Percentiles rank a stretch among this genome's conserved stretches.
phyloP scores from a whole-genome alignment of 92 coral and sea anemone species.

The Meandrina meandrites region DNA sequence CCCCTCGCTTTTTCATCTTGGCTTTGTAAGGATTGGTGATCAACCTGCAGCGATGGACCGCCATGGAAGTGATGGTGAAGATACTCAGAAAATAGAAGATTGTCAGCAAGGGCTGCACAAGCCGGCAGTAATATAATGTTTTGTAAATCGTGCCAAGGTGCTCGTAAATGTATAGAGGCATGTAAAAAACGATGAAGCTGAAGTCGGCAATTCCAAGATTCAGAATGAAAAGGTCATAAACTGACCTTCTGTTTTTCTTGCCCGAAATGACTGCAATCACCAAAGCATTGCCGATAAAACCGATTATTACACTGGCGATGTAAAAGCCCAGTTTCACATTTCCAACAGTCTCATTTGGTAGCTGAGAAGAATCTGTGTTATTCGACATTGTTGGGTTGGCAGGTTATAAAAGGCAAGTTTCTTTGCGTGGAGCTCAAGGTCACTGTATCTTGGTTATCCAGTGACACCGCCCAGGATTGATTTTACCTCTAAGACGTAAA shows the following conservation, averaged over 20 bases:
- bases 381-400: conserved; percentile 12
- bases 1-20: conserved; percentile 36
- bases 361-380: conserved; percentile 5
- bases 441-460: background rate
- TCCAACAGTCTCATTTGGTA: background rate
- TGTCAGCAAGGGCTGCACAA: conserved; percentile 52
- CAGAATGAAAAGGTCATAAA: conserved; percentile 63
- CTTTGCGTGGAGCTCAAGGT: background rate
- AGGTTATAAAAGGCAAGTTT: background rate
- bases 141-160: conserved; percentile 16
- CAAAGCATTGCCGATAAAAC: conserved; percentile 55
- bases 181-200: conserved; percentile 32
- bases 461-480: conserved; percentile 7
- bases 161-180: conserved; percentile 42
- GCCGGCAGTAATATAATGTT: conserved; percentile 44
- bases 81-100: conserved; percentile 51
- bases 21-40: conserved; percentile 67
- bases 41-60: conserved; percentile 62
- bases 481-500: conserved; percentile 14
- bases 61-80: conserved; percentile 72
- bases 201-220: conserved; percentile 65
- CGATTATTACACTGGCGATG: conserved; percentile 43
- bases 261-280: conserved; percentile 48
- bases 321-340: conserved; percentile 37
- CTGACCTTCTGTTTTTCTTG: conserved; percentile 35